Evolutionary conservation across 1,140 invertebrate species (phyloP), one percentile per base, ranked within the genome.

Genomic region (Agrilus planipennis): DNA sequence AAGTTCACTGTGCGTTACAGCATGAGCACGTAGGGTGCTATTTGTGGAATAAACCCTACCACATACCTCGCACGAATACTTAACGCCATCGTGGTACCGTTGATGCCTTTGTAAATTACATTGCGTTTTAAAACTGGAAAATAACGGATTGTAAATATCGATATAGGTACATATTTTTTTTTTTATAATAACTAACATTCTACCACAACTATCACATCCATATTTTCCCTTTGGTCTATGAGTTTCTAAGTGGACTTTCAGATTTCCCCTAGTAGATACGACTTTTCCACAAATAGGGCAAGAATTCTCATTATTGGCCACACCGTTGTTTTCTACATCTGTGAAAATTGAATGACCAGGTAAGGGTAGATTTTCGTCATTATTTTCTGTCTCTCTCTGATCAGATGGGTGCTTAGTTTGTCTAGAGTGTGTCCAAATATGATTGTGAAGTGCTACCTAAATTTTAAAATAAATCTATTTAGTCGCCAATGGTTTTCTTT

Each of bases 41-140:
- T 73, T 76, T 21, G 76, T 79, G 11, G 76, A 75, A 58, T 83
- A 81, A 16, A 80, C 76, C 25, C 78, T 62, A 9, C 73, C 74
- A 54, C 79, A 83, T 3, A 78, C 71, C 34, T 65, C 69, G 53
- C 79, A 83, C 14, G 73, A 70, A 55, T 70, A 78, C 42, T 76
- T 72, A 52, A 72, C 71, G 6, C 72, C 70, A 32, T 68, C 67
- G 47, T 82, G 78, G 45, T 75, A 76, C 47, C 75, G 70, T 57
- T 78, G 77, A 50, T 82, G 79, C 23, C 71, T 65, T 42, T 65
- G 68, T 37, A 81, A 63, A 61, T 78, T 82, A 28, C 66, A 71
- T 49, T 77, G 69, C n/a, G 72, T 75, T 54, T 79, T 78, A 52
- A 82, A 82, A 51, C 79, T 81, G 55, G 30, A 70, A 61, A 41